Base-by-base conservation (phyloP, 2,888 invertebrate species). In the Hofmannophila pseudospretella region DNA sequence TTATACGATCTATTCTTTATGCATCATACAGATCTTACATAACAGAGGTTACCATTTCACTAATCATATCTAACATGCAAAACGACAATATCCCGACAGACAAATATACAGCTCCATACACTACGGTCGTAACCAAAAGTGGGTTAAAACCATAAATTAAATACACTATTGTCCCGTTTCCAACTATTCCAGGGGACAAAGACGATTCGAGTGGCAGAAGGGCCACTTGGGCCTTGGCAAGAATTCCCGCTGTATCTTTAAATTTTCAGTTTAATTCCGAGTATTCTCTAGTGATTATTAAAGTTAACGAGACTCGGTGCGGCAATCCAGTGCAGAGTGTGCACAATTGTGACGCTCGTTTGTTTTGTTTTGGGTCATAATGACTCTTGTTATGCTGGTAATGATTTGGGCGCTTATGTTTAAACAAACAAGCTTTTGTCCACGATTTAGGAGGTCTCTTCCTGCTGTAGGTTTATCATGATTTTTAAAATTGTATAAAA, bases 211-310 rank as follows among this genome's bases (percentile, higher is more conserved):
- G 58, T 47, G 42, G 33, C 48, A 54, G 49, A 51, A 72, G 70
- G 62, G 58, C 58, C 77, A 67, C 79, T 79, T 54, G 38, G 59
- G 44, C 67, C 58, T 80, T 85, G 84, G 84, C 84, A 84, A 79
- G 79, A 74, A 75, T 34, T 73, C 60, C 61, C 56, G 69, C 69
- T 79, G 80, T 84, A 73, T 84, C 82, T 84, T 82, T 76, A 76
- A 80, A 80, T 75, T 74, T 66, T 66, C 64, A 62, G 72, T 72
- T 79, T 72, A 68, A 78, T 11, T 76, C 66, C 58, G 49, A 71
- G 74, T 60, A 66, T 60, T 58, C 66, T 74, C 67, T 39, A 67
- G 73, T 68, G 72, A 78, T 78, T 78, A 78, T 80, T 81, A 76
- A 76, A 71, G 60, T 66, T 80, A 80, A 81, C 75, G 74, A 77